Evolutionary conservation across 2,797 vertebrate species (phyloP).

Genomic region (Hemibagrus guttatus): DNA sequence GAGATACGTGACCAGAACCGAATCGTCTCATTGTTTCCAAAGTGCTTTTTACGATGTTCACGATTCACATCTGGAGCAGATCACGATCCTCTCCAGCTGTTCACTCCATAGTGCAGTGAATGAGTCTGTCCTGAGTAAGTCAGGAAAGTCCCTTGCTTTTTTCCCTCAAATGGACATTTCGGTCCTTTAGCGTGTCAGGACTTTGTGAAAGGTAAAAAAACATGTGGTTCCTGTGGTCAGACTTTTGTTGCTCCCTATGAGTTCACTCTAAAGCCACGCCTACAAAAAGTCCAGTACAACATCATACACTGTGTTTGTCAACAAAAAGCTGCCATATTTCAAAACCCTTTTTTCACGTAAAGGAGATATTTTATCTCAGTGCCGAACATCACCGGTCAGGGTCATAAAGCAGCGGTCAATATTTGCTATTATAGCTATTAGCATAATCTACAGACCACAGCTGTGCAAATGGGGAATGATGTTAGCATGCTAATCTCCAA

Average conservation of each 20-base stretch:
- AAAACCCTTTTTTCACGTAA: neutral
- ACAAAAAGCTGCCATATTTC: neutral
- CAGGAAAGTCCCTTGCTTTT: constrained; percentile 9
- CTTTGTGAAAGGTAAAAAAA: neutral
- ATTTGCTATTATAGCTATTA: neutral
- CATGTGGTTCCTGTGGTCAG: neutral
- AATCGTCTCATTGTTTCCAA: constrained; percentile 2
- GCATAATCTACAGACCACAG: neutral
- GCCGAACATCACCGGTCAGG: neutral
- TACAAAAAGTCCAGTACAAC: neutral
- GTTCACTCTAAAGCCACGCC: neutral
- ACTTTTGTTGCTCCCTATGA: neutral
- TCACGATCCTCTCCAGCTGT: constrained; percentile 17
- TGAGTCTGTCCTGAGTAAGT: neutral
- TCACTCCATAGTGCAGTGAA: neutral
- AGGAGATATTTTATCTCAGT: neutral
- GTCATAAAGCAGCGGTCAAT: neutral
- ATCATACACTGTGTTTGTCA: no score
- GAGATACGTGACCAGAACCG: neutral
- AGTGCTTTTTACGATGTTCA: neutral
- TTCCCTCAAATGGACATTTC: neutral
- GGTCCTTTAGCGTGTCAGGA: neutral
- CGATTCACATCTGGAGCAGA: constrained; percentile 23
- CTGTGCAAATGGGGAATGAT: neutral
- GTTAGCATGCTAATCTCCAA: neutral